Percentiles rank a stretch among this genome's conserved stretches.
Evolutionary conservation across 2,888 invertebrate genomes (phyloP).

Genomic region (Sabatieria punctata): DNA sequence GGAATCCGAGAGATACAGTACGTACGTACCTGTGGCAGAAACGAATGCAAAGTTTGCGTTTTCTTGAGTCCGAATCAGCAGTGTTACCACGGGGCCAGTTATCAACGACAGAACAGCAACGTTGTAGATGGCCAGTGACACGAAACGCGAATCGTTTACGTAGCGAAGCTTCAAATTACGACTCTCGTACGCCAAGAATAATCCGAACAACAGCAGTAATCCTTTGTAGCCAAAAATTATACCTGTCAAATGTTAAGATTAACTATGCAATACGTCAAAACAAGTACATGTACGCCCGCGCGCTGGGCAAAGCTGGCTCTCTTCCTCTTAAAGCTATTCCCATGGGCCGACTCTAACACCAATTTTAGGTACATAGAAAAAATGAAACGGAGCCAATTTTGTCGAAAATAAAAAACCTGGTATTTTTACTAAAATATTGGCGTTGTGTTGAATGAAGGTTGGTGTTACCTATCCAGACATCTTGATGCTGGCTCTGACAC

Average conservation of each 20-base stretch:
- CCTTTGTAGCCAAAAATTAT: slow-evolving; percentile 93
- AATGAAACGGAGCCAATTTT: too few relatives aligned
- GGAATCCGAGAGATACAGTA: too few relatives aligned
- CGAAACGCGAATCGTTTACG: slow-evolving; percentile 93
- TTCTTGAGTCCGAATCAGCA: slow-evolving; percentile 91
- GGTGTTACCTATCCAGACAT: slow-evolving; percentile 76
- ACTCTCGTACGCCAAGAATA: slow-evolving; percentile 95
- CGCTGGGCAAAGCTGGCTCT: too few relatives aligned
- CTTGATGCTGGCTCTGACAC: slow-evolving; percentile 81
- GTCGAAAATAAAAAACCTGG: not conserved
- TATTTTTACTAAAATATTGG: too few relatives aligned
- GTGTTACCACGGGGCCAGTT: slow-evolving; percentile 77
- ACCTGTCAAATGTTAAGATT: slow-evolving; percentile 43
- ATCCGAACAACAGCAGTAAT: slow-evolving; percentile 79
- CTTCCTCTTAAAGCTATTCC: too few relatives aligned
- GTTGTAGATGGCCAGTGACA: slow-evolving; percentile 98
- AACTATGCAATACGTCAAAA: slow-evolving; percentile 3
- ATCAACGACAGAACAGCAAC: slow-evolving; percentile 93
- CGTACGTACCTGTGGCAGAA: slow-evolving; percentile 48
- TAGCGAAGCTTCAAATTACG: slow-evolving; percentile 82
- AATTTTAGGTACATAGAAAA: too few relatives aligned
- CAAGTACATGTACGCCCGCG: too few relatives aligned
- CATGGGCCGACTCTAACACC: too few relatives aligned
- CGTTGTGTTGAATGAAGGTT: too few relatives aligned
- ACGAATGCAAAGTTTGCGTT: slow-evolving; percentile 95